Percentiles rank a stretch among this genome's conserved stretches.
These are phyloP conservation scores for Anguilla anguilla DNA, from an alignment of 2,797 vertebrate species.

Conservation along the genomic window DNA sequence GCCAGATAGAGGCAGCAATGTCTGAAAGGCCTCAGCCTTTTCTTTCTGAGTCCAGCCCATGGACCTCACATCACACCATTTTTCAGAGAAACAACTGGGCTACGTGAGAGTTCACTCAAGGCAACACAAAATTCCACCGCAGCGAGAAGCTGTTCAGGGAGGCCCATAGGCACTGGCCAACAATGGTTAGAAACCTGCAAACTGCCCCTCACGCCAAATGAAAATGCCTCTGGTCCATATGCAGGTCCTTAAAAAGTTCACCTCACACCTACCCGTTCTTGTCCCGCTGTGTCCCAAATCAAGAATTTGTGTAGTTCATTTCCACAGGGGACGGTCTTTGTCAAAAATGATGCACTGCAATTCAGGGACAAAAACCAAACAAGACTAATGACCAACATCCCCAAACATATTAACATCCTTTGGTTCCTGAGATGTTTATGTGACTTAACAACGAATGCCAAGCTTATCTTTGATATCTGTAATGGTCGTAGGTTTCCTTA, in stretches of 20 bases:
- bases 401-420: neutral
- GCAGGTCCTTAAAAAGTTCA: neutral
- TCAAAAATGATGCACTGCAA: slow-evolving; percentile 94
- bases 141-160: neutral
- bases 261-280: slow-evolving; percentile 86
- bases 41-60: slow-evolving; percentile 15
- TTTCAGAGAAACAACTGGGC: slow-evolving; percentile 1
- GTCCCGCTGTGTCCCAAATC: slow-evolving; percentile 98
- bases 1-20: neutral
- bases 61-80: slow-evolving; percentile 5
- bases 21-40: too few species aligned
- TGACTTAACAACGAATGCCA: neutral
- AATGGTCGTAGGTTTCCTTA: neutral
- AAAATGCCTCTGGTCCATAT: neutral
- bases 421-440: neutral
- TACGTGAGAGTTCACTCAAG: neutral
- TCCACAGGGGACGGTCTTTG: slow-evolving; percentile 94
- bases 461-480: neutral
- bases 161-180: neutral
- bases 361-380: slow-evolving; percentile 41
- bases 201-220: neutral
- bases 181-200: slow-evolving; percentile 9
- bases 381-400: neutral
- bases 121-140: slow-evolving; percentile 22
- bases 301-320: slow-evolving; percentile 98